phyloP scores from a whole-genome alignment of 1,140 invertebrate genomes.

The Brachionus rotundiformis region DNA sequence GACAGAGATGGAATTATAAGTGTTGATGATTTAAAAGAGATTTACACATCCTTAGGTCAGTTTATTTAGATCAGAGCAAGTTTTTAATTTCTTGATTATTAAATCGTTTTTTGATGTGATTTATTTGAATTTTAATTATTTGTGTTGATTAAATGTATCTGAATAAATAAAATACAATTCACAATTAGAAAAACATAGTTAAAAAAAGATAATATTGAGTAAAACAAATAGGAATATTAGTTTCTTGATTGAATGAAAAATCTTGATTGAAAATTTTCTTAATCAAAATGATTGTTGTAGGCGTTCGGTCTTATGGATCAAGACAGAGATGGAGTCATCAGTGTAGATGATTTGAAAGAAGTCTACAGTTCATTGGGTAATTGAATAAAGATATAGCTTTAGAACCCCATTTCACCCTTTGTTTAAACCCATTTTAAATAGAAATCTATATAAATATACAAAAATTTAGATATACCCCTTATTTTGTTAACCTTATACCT shows the following conservation, averaged over 20 bases:
- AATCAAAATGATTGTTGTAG: slow-evolving; percentile 82
- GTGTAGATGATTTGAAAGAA: slow-evolving; percentile 88
- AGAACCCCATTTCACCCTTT: neutral
- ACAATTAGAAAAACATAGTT: neutral
- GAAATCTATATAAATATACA: too few species aligned
- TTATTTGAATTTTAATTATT: neutral
- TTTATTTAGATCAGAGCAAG: neutral
- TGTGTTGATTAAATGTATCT: neutral
- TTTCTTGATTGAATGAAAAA: neutral
- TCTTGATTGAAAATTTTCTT: neutral
- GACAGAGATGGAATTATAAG: slow-evolving; percentile 53
- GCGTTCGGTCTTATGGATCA: slow-evolving; percentile 97
- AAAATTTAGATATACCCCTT: too few species aligned
- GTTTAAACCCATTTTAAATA: too few species aligned
- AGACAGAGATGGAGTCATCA: slow-evolving; percentile 95
- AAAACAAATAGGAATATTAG: neutral
- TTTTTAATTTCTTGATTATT: too few species aligned
- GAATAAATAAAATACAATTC: neutral
- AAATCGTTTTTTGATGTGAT: neutral
- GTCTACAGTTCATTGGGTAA: slow-evolving; percentile 89
- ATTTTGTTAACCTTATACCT: too few species aligned
- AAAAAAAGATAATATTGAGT: too few species aligned
- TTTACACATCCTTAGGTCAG: slow-evolving; percentile 51
- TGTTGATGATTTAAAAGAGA: slow-evolving; percentile 53
- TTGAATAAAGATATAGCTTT: slow-evolving; percentile 2